Percentiles rank a stretch among this genome's conserved stretches.
Evolutionary conservation across 2,888 invertebrate genomes (phyloP).

Genomic region (Diloba caeruleocephala): DNA sequence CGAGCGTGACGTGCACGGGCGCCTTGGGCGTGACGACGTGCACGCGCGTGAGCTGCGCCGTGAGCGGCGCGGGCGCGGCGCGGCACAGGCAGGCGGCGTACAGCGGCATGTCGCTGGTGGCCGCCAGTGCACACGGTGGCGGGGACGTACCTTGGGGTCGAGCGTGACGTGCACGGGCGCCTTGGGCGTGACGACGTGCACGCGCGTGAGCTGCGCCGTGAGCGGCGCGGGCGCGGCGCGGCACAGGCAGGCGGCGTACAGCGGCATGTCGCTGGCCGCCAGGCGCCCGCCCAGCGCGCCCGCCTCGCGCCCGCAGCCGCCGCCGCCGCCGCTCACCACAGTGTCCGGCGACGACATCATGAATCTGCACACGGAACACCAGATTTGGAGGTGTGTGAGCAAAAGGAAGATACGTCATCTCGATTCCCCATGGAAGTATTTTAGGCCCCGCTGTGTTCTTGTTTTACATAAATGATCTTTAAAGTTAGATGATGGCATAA

Average conservation of each 20-base stretch:
- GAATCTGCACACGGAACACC: constrained; percentile 58
- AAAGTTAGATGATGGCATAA: too few relatives aligned
- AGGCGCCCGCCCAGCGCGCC: constrained; percentile 95
- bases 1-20: constrained; percentile 95
- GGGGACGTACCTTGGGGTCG: constrained; percentile 79
- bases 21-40: constrained; percentile 94
- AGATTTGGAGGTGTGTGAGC: neutral
- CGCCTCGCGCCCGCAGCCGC: constrained; percentile 92
- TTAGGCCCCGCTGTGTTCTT: too few relatives aligned
- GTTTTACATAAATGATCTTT: too few relatives aligned
- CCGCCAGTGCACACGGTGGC: too few relatives aligned
- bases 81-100: constrained; percentile 39
- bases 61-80: constrained; percentile 93
- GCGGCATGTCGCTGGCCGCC: constrained; percentile 94
- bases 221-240: constrained; percentile 64
- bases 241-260: constrained; percentile 63
- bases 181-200: constrained; percentile 92
- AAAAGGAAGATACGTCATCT: too few relatives aligned
- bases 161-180: constrained; percentile 96
- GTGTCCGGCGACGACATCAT: constrained; percentile 97
- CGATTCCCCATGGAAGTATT: too few relatives aligned
- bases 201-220: constrained; percentile 64
- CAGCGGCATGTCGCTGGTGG: too few relatives aligned
- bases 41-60: constrained; percentile 69
- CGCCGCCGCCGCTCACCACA: constrained; percentile 93